Conservation (phyloP, 2,797 vertebrate genomes). For the Acrossocheilus fasciatus region DNA sequence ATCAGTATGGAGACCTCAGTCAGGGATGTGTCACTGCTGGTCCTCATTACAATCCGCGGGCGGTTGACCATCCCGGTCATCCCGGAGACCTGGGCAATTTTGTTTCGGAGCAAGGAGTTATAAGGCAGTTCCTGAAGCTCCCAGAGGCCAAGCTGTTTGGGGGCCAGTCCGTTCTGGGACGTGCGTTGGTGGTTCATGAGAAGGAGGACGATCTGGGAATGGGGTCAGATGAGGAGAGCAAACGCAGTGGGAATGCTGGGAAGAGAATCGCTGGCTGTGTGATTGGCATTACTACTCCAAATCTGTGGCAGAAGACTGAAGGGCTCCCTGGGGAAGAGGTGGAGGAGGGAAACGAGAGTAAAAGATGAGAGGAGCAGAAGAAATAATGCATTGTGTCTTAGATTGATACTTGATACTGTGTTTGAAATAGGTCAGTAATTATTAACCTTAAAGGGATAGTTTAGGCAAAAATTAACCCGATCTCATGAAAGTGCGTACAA, state of each 20-base stretch:
- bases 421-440: background rate
- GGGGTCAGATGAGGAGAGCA: constrained; percentile 78
- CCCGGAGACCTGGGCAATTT: constrained; percentile 87
- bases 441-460: background rate
- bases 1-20: constrained; percentile 79
- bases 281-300: constrained; percentile 72
- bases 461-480: too few relatives aligned
- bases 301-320: constrained; percentile 71
- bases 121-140: constrained; percentile 65
- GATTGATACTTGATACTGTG: background rate
- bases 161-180: constrained; percentile 75
- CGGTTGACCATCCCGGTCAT: constrained; percentile 76
- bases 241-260: constrained; percentile 84
- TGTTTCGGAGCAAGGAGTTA: constrained; percentile 69
- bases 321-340: background rate
- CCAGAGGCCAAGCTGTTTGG: constrained; percentile 74
- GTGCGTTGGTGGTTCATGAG: constrained; percentile 80
- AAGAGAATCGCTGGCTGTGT: constrained; percentile 83
- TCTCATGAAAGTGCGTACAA: too few relatives aligned
- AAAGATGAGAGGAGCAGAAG: background rate
- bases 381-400: background rate
- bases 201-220: constrained; percentile 82
- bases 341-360: background rate
- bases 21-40: constrained; percentile 76
- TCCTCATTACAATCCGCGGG: constrained; percentile 80